Conservation (phyloP, 2,888 invertebrate genomes). For the Eupithecia centaureata region DNA sequence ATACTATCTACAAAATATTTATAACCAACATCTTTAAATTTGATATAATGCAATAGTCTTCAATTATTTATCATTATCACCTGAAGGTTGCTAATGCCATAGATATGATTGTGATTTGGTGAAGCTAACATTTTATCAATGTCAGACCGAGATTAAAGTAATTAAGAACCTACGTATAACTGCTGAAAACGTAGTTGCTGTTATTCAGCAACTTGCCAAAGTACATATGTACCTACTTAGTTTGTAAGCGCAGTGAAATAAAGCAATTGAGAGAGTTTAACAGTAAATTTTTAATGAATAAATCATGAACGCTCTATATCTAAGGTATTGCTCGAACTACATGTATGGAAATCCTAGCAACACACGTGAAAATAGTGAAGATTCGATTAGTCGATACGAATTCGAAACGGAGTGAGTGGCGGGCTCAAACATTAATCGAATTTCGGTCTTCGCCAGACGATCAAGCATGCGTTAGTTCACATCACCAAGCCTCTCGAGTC, state of each 20-base stretch:
- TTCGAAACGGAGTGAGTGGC: conserved; percentile 64
- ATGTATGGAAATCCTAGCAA: conserved; percentile 24
- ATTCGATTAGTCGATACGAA: conserved; percentile 69
- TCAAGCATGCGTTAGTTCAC: conserved; percentile 76
- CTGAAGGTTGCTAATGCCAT: not conserved
- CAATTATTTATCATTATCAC: not conserved
- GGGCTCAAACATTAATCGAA: conserved; percentile 78
- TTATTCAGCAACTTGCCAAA: not conserved
- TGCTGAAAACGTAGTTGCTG: not conserved
- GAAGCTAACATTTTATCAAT: not conserved
- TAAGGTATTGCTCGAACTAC: not conserved
- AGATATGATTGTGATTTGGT: not conserved
- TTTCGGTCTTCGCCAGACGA: conserved; percentile 71
- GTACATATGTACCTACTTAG: too few relatives aligned
- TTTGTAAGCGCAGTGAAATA: too few relatives aligned
- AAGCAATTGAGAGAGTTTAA: too few relatives aligned
- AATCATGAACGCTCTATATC: not conserved
- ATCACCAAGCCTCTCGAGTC: conserved; percentile 69
- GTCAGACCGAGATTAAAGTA: not conserved
- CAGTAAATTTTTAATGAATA: not conserved
- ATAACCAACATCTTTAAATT: not conserved
- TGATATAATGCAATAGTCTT: not conserved
- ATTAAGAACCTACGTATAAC: not conserved
- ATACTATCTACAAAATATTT: too few relatives aligned
- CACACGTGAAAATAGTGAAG: conserved; percentile 48